Evolutionary conservation across 2,888 invertebrate genomes (phyloP).

Genomic region (Dolomedes plantarius): DNA sequence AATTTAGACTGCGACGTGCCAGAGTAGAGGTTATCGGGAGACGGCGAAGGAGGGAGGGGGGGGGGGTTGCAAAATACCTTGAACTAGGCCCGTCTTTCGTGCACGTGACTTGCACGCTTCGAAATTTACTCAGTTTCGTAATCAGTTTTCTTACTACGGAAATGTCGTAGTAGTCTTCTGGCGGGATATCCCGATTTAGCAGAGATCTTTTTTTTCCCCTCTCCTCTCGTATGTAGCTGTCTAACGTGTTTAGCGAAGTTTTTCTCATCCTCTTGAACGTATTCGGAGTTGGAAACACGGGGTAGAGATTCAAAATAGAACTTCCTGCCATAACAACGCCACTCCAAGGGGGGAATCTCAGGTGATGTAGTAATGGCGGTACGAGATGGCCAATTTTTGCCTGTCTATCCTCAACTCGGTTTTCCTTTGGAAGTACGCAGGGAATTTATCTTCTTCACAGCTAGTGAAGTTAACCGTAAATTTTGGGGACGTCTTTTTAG

Average conservation of each 20-base stretch:
- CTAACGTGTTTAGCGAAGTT: background rate
- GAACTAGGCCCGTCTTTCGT: background rate
- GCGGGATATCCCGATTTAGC: conserved; percentile 56
- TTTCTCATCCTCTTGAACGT: conserved; percentile 9
- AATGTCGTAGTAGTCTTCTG: conserved; percentile 37
- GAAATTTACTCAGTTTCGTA: background rate
- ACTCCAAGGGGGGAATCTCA: background rate
- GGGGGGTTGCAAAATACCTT: background rate
- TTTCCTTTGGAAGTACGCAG: too few relatives aligned
- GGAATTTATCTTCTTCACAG: too few relatives aligned
- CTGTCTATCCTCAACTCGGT: too few relatives aligned
- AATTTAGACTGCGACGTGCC: too few relatives aligned
- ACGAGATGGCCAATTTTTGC: background rate
- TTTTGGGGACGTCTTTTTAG: too few relatives aligned
- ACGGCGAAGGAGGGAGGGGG: too few relatives aligned
- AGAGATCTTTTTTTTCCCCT: background rate
- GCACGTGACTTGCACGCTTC: background rate
- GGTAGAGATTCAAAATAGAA: conserved; percentile 56
- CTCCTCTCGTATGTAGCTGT: conserved; percentile 1
- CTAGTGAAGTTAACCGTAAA: too few relatives aligned
- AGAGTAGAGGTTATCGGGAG: too few relatives aligned
- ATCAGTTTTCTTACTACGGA: conserved; percentile 22
- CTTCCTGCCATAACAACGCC: conserved; percentile 18
- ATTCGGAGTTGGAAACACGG: conserved; percentile 65
- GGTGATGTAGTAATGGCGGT: background rate